Conservation (phyloP, 2,113 vertebrate species). For the Protomyctophum bolini region DNA sequence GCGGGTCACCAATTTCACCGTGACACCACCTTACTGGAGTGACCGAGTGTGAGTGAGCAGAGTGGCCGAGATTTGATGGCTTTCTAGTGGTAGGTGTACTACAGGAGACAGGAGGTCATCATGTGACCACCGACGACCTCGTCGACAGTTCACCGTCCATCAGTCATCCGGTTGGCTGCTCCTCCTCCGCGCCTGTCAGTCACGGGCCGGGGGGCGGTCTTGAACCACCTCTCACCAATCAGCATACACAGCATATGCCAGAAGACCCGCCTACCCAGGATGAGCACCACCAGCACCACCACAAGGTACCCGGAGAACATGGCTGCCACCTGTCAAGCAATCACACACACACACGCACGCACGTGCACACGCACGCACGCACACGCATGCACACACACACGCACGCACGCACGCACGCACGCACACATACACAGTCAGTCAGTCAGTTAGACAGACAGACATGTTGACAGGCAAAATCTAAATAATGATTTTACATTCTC, state of each 20-base stretch:
- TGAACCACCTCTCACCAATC: conserved; percentile 47
- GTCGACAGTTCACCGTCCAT: neutral
- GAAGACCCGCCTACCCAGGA: conserved; percentile 45
- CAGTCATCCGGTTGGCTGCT: neutral
- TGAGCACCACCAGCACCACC: conserved; percentile 50
- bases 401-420: neutral
- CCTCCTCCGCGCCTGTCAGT: conserved; percentile 3
- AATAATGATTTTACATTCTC: too few relatives aligned
- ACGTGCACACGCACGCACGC: neutral
- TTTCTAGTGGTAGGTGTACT: too few relatives aligned
- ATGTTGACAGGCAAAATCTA: too few relatives aligned
- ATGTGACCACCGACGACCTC: too few relatives aligned
- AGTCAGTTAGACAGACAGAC: too few relatives aligned
- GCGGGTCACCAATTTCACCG: too few relatives aligned
- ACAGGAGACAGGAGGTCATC: too few relatives aligned
- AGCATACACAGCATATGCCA: conserved; percentile 52
- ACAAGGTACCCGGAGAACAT: conserved; percentile 58
- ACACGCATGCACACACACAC: neutral
- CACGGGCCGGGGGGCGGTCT: conserved; percentile 4
- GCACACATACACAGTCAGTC: neutral
- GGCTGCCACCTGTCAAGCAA: conserved; percentile 12
- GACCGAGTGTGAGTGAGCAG: neutral
- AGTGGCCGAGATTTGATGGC: too few relatives aligned
- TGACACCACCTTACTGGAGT: neutral
- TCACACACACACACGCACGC: too few relatives aligned